Base-by-base conservation (phyloP, 2,797 vertebrate species). In the Pristis pectinata region DNA sequence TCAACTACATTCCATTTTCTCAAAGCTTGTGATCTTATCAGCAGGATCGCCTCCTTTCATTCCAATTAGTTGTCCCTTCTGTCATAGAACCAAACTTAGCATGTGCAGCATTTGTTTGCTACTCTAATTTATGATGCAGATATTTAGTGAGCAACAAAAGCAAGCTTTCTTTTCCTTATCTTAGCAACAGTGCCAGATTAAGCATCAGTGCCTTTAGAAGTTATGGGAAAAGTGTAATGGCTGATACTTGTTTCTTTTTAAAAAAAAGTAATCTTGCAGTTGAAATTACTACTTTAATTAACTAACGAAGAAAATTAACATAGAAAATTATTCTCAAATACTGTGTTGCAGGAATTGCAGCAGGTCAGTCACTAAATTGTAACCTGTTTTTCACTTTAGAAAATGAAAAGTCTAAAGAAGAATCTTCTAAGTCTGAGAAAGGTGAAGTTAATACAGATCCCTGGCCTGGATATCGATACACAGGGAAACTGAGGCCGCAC, bases 401-500 rank as follows among this genome's bases (percentile, higher is more conserved):
- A 96, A 99, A 99, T 95, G 99, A 99, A 96, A 98, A 98, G 96
- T 97, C 97, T 74, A 98, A 98, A 95, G 97, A 96, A 96, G 98
- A 99, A 95, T 96, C 97, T 85, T 97, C 97, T 77, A 99, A 98
- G 96, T 97, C 97, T 93, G 95, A 98, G 95, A 98, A 99, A 96
- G 98, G 98, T 7, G 98, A 99, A 13, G 95, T 98, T 95, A 99
- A 99, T 97, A 99, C 98, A 95, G 99, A 99, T 96, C 99, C 99
- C 1, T 99, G 99, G 99, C 97, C 98, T 85, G 99, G 99, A 79
- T 99, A 99, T 97, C 97, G 98, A 91, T 99, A 98, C 94, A 99
- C 98, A 70, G 99, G 99, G 70, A 99, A 98, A 97, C 98, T 99
- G 95, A 98, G 97, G 94, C 99, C 99, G 67, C 96, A 99, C 96